phyloP scores from a whole-genome alignment of 2,113 vertebrate species.

The Burhinus bistriatus region DNA sequence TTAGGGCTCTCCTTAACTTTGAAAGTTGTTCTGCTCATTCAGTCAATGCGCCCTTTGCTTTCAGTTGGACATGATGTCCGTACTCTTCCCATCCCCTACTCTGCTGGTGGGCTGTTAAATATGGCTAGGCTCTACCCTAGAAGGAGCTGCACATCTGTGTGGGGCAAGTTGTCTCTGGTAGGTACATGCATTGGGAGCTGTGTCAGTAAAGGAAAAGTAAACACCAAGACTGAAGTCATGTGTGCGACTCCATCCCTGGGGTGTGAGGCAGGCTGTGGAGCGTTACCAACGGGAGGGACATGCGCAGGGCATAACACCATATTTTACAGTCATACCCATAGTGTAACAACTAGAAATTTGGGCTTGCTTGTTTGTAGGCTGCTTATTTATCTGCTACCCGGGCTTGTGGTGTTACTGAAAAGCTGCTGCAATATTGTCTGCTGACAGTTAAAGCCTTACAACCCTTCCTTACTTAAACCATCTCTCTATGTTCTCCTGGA shows the following conservation, averaged over 20 bases:
- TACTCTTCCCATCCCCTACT: background rate
- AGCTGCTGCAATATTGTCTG: background rate
- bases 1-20: background rate
- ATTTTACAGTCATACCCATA: background rate
- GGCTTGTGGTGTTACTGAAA: background rate
- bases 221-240: fast-evolving
- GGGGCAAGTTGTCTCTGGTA: background rate
- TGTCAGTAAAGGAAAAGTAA: background rate
- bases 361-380: background rate
- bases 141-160: background rate
- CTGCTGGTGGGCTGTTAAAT: background rate
- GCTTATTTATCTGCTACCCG: background rate
- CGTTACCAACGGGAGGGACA: background rate
- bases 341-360: background rate
- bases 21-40: background rate
- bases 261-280: background rate
- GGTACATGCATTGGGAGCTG: fast-evolving
- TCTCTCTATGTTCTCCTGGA: background rate
- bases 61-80: background rate
- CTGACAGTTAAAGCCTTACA: background rate
- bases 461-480: background rate
- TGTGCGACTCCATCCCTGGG: fast-evolving
- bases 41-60: background rate
- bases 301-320: fast-evolving
- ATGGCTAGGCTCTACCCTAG: background rate